A percentile compares a stretch with the other conserved stretches of the same genome.
phyloP scores from a whole-genome alignment of 2,113 vertebrate species.

The Triplophysa tibetana region DNA sequence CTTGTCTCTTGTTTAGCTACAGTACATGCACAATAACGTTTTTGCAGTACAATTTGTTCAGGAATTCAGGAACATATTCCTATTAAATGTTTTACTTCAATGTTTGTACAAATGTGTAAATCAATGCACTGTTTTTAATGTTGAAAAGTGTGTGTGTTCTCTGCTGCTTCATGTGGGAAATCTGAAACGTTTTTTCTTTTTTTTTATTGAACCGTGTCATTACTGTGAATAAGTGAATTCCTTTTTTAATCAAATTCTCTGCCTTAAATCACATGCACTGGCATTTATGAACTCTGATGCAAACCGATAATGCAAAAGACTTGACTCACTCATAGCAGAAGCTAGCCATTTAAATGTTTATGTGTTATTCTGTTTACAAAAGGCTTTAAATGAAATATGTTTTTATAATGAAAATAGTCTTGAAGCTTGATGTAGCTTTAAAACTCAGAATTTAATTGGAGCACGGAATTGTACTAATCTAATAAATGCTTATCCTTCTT shows the following conservation, averaged over 20 bases:
- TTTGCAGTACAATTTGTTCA: background rate
- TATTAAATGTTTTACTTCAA: background rate
- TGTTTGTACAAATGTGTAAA: background rate
- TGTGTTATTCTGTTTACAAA: background rate
- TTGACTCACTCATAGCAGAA: background rate
- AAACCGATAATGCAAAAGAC: background rate
- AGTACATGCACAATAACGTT: background rate
- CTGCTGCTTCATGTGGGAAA: background rate
- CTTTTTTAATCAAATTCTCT: too few relatives aligned
- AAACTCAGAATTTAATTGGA: background rate
- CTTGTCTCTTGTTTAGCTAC: too few relatives aligned
- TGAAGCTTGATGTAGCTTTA: background rate
- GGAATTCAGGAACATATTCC: background rate
- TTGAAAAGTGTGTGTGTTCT: background rate
- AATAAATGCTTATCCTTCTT: background rate
- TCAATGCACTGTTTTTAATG: too few relatives aligned
- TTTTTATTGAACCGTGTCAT: too few relatives aligned
- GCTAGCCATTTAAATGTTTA: background rate
- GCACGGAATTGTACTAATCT: background rate
- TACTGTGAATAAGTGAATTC: too few relatives aligned
- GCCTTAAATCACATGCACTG: too few relatives aligned
- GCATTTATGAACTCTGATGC: background rate
- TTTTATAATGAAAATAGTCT: too few relatives aligned
- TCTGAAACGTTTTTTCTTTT: background rate
- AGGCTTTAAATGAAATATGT: background rate